Evolutionary conservation across 2,113 vertebrate species (phyloP), one percentile per base, ranked within the genome.

Genomic region (Cyanocitta stelleri): DNA sequence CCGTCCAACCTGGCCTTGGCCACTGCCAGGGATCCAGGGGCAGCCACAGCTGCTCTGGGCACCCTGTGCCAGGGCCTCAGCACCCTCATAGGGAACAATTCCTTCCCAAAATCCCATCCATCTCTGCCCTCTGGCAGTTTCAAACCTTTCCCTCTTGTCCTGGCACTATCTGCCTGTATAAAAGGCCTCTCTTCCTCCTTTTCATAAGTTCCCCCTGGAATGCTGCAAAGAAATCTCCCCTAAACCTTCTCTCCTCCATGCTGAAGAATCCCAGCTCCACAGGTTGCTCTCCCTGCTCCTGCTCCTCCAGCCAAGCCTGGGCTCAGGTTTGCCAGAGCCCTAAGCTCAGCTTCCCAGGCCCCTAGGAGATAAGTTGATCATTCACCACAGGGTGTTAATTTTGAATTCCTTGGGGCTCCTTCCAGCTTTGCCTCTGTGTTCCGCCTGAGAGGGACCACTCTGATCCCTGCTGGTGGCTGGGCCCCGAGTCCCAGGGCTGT

Each of bases 391-490:
- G 9, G 8, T 46, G n/a, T 43, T 32, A 6, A 19, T 55, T 76
- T 71, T 3, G 1, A 21, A 29, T 30, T 43, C 32, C 15, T 2
- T 64, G 41, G 55, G 35, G 7, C 24, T 89, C 32, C 21, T 49
- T 39, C 46, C 63, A 87, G 13, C 44, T 69, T 69, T 73, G 27
- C 39, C 46, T 55, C n/a, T 54, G 48, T 7, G 13, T 62, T 17
- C 26, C 71, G 39, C 23, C 29, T 2, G 0, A 1, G 3, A 23
- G 23, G 58, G 71, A 35, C 49, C 20, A 1, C 0, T 0, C 18
- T 3, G 4, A 1, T 43, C 32, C 23, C 35, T 13, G 20, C 6
- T 9, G 41, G 33, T 23, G 59, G 29, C 32, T 85, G 61, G 9
- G 21, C 5, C 35, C 61, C 0, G 1, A 24, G 46, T 8, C 30